Evolutionary conservation across 2,888 invertebrate genomes (phyloP).

Genomic region (Sarcophaga carnaria): DNA sequence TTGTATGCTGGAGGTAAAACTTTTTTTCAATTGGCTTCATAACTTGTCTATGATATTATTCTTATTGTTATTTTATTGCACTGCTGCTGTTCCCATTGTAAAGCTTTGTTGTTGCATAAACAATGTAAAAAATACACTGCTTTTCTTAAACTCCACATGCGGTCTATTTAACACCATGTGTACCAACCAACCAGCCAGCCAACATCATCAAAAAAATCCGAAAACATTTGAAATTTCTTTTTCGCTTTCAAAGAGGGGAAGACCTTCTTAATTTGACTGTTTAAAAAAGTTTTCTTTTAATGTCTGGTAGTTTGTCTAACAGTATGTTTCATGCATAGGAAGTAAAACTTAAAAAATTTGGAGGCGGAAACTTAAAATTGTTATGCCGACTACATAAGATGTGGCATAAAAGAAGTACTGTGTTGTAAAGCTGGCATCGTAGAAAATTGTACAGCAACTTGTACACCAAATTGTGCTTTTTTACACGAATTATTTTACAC

Average conservation of each 20-base stretch:
- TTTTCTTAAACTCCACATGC: constrained; percentile 34
- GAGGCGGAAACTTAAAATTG: neutral
- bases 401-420: neutral
- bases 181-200: constrained; percentile 6
- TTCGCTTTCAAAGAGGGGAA: constrained; percentile 13
- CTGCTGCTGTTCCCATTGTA: neutral
- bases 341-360: neutral
- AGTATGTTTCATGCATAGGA: constrained; percentile 23
- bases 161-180: constrained; percentile 45
- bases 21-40: constrained; percentile 63
- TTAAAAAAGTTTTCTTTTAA: constrained; percentile 14
- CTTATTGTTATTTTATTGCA: constrained; percentile 38
- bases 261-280: constrained; percentile 17
- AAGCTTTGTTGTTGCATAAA: neutral
- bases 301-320: constrained; percentile 40
- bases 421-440: too few relatives aligned
- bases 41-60: constrained; percentile 56
- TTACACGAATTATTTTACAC: too few relatives aligned
- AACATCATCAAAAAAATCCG: constrained; percentile 15
- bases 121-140: too few relatives aligned
- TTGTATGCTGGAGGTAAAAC: neutral
- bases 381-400: neutral
- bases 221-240: constrained; percentile 11
- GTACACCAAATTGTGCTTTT: too few relatives aligned
- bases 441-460: too few relatives aligned